phyloP scores from a whole-genome alignment of 2,888 invertebrate genomes.

The Acleris literana region DNA sequence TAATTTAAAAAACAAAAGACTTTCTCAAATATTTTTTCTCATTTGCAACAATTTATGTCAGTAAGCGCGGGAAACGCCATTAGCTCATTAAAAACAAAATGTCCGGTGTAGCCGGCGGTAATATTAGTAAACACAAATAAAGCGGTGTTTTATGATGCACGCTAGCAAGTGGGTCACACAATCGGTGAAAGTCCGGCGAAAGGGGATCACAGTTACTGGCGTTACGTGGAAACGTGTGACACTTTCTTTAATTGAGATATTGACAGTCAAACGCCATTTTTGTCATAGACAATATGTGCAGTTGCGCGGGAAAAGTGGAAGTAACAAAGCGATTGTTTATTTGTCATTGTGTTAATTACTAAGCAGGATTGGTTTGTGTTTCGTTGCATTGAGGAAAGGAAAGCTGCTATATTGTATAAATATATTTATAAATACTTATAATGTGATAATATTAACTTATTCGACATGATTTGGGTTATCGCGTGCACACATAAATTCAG shows the following conservation, averaged over 20 bases:
- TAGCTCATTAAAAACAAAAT: slow-evolving; percentile 29
- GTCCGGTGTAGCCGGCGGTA: slow-evolving; percentile 29
- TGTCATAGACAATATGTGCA: slow-evolving; percentile 28
- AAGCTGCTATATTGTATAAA: neutral
- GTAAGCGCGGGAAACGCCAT: slow-evolving; percentile 29
- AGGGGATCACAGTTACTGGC: slow-evolving; percentile 77
- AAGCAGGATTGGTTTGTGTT: neutral
- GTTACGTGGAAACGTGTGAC: slow-evolving; percentile 73
- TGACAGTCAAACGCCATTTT: slow-evolving; percentile 37
- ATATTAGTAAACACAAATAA: slow-evolving; percentile 38
- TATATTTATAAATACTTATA: neutral
- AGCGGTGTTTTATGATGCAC: slow-evolving; percentile 35
- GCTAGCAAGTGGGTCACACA: slow-evolving; percentile 60
- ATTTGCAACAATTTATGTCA: slow-evolving; percentile 8
- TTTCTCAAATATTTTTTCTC: slow-evolving; percentile 6
- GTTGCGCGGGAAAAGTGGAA: slow-evolving; percentile 31
- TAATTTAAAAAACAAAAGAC: slow-evolving; percentile 3
- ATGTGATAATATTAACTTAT: neutral
- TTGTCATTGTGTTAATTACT: slow-evolving; percentile 5
- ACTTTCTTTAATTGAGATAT: slow-evolving; percentile 65
- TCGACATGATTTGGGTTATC: no score
- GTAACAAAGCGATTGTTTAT: slow-evolving; percentile 22
- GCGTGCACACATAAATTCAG: neutral
- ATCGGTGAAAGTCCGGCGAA: slow-evolving; percentile 77
- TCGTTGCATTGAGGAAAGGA: neutral